Evolutionary conservation across 23 tunicate species (phyloP).

Genomic region (Phallusia fumigata): DNA sequence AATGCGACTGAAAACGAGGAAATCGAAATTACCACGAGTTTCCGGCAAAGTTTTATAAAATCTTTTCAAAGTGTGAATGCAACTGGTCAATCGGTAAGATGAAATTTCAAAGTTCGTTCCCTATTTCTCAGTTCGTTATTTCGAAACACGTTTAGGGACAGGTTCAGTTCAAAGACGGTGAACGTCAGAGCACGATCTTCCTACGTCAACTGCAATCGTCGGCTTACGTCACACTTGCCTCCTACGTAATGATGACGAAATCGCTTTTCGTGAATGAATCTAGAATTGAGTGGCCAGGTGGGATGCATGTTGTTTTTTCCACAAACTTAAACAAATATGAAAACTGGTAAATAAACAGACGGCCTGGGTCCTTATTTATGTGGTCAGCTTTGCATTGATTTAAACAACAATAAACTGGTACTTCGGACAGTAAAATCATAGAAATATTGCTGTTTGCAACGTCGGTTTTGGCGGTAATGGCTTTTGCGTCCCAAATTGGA

Average conservation of each 20-base stretch:
- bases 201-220: conserved; percentile 15
- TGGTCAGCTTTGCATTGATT: no score
- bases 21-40: not conserved
- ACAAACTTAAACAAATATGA: no score
- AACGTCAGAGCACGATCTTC: conserved; percentile 10
- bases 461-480: no score
- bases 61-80: conserved; percentile 14
- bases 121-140: not conserved
- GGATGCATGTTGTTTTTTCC: not conserved
- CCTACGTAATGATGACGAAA: conserved; percentile 17
- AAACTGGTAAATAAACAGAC: no score
- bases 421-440: no score
- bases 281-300: conserved; percentile 28
- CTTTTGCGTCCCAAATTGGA: no score
- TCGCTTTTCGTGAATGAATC: not conserved
- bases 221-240: conserved; percentile 6
- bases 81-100: conserved; percentile 11
- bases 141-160: not conserved
- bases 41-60: not conserved
- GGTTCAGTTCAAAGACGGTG: conserved; percentile 24
- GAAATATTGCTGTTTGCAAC: no score
- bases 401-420: no score
- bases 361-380: no score
- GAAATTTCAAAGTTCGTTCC: not conserved
- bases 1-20: not conserved